A percentile compares a stretch with the other conserved stretches of the same genome.
Conservation (phyloP, 1,140 invertebrate genomes). For the Oryctes rhinoceros region DNA sequence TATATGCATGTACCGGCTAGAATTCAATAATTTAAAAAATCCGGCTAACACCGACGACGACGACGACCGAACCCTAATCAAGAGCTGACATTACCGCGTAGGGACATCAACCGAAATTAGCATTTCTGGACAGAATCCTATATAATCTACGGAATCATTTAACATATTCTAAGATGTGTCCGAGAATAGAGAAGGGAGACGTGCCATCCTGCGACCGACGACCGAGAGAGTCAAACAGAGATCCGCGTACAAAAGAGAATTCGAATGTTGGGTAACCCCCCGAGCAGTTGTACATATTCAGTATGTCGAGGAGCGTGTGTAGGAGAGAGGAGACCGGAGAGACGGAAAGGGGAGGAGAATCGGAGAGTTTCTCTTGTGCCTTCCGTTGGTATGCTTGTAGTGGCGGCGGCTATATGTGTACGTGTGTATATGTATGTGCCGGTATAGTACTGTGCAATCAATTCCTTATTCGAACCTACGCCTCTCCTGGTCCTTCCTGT, state of each 20-base stretch:
- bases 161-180: conserved; percentile 41
- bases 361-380: conserved; percentile 35
- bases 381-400: conserved; percentile 31
- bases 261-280: conserved; percentile 27
- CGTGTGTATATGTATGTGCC: conserved; percentile 5
- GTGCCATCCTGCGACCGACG: conserved; percentile 33
- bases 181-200: conserved; percentile 34
- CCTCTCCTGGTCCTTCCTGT: conserved; percentile 42
- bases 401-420: background rate
- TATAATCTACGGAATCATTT: conserved; percentile 41
- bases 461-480: conserved; percentile 54
- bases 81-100: conserved; percentile 39
- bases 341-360: conserved; percentile 6
- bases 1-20: conserved; percentile 31
- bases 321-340: background rate
- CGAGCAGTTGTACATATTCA: conserved; percentile 46
- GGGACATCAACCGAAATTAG: conserved; percentile 39
- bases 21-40: conserved; percentile 37
- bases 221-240: conserved; percentile 31
- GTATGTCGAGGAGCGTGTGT: conserved; percentile 39
- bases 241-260: conserved; percentile 28
- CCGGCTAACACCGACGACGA: background rate
- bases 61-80: conserved; percentile 39
- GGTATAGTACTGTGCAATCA: conserved; percentile 49
- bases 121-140: conserved; percentile 38